Base-by-base conservation (phyloP, 2,113 vertebrate species). In the Butorides virescens region DNA sequence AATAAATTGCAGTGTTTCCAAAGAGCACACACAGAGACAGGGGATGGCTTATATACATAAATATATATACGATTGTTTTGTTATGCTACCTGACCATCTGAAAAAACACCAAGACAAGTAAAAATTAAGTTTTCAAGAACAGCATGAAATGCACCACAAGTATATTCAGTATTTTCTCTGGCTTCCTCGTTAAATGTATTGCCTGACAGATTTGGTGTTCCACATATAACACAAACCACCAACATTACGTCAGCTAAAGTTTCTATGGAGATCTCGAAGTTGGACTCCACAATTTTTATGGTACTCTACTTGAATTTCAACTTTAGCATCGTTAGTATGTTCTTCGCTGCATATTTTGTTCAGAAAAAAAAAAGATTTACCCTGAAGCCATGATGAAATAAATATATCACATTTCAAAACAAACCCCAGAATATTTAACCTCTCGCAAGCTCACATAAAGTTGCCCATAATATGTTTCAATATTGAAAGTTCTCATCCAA, bases 391-490 rank as follows among this genome's bases (percentile, higher is more conserved):
- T 5, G 8, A 55, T 34, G 2, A 25, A 18, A 37, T 15, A 18
- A 26, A 27, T 9, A 12, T 16, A 67, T 27, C 46, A 19, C 18
- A 52, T 29, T 70, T 59, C 37, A 55, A 76, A 93, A 11, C 11
- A 59, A 25, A 50, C 2, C 9, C 16, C 37, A 30, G 81, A 61
- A 65, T 20, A 66, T 4, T 55, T 15, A 22, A 30, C 4, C 22
- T 85, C 44, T 25, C 50, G 3, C 15, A 68, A 68, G 29, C 15
- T 59, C 17, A 10, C n/a, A 32, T 29, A 13, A n/a, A 74, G 22
- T 15, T 49, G 22, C 7, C 29, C 30, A 0, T 16, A 25, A 15
- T 1, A 55, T 2, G 5, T 75, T 65, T 59, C 3, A 1, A 53
- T 29, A 39, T 0, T 18, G 23, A 15, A 65, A 55, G 5, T 68